Conservation (phyloP, 2,888 invertebrate species). For the Adelphocoris suturalis region DNA sequence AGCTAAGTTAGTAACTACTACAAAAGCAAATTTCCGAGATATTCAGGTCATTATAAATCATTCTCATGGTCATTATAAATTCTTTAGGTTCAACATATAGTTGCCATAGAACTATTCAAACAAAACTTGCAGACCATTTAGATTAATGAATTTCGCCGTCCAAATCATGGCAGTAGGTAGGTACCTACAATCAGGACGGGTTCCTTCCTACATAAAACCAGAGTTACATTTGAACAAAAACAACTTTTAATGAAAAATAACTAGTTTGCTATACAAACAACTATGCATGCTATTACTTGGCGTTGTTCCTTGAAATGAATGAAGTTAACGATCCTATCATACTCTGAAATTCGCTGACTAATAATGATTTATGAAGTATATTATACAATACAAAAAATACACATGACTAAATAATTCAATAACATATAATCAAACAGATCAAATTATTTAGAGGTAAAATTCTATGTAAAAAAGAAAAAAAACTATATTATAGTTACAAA, state of each 20-base stretch:
- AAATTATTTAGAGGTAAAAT: neutral
- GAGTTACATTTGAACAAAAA: too few relatives aligned
- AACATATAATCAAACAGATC: constrained; percentile 4
- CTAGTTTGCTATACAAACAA: too few relatives aligned
- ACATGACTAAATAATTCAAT: neutral
- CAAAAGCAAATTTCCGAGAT: constrained; percentile 2
- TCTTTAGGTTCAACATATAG: neutral
- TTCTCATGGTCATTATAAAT: neutral
- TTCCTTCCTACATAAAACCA: too few relatives aligned
- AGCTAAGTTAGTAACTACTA: neutral
- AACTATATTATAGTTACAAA: constrained; percentile 1
- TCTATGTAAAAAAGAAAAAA: neutral
- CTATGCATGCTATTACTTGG: too few relatives aligned
- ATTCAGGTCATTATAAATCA: neutral
- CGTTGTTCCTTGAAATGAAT: too few relatives aligned
- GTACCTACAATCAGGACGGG: too few relatives aligned
- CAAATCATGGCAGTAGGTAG: too few relatives aligned
- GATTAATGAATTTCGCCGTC: too few relatives aligned
- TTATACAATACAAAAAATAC: neutral
- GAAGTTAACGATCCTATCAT: neutral
- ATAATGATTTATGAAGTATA: neutral
- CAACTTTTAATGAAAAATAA: too few relatives aligned
- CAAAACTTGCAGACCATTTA: neutral
- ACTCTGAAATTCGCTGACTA: neutral
- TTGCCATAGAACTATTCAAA: neutral